Conservation (phyloP, 2,888 invertebrate genomes). For the Crepidodera aurea region DNA sequence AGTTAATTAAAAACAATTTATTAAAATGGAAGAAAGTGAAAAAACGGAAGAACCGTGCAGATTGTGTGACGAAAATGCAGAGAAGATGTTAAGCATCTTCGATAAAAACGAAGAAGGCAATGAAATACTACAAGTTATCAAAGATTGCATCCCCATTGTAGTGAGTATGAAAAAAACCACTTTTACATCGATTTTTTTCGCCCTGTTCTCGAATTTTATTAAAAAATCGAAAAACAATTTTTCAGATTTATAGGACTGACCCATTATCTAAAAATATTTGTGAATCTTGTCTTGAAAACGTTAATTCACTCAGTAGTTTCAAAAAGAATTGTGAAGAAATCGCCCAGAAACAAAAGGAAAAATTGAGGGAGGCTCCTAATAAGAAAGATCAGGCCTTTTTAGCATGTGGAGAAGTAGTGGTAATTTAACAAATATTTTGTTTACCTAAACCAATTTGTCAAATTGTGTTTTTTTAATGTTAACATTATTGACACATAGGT, state of each 20-base stretch:
- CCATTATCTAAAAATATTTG: conserved; percentile 59
- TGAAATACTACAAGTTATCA: conserved; percentile 58
- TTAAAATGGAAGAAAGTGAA: conserved; percentile 42
- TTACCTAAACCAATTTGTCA: too few relatives aligned
- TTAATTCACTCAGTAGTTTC: conserved; percentile 52
- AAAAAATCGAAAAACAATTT: conserved; percentile 29
- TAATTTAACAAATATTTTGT: conserved; percentile 37
- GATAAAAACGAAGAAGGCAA: conserved; percentile 57
- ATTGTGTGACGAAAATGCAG: conserved; percentile 55
- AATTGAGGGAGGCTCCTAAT: conserved; percentile 44
- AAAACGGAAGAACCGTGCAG: conserved; percentile 54
- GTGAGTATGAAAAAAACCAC: conserved; percentile 50
- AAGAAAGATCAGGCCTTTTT: conserved; percentile 42
- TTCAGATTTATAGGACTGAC: conserved; percentile 60
- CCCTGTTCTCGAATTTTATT: conserved; percentile 17
- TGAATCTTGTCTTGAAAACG: conserved; percentile 54
- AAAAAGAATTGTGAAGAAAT: conserved; percentile 52
- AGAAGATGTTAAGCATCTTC: conserved; percentile 58
- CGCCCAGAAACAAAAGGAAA: conserved; percentile 52
- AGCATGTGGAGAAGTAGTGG: conserved; percentile 45
- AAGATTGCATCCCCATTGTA: conserved; percentile 57
- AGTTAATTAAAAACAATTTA: conserved; percentile 19
- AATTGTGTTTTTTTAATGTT: too few relatives aligned
- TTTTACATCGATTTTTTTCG: conserved; percentile 10
- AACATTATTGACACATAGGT: too few relatives aligned